Conservation (phyloP, 2,888 invertebrate species). For the Drosophila robusta region DNA sequence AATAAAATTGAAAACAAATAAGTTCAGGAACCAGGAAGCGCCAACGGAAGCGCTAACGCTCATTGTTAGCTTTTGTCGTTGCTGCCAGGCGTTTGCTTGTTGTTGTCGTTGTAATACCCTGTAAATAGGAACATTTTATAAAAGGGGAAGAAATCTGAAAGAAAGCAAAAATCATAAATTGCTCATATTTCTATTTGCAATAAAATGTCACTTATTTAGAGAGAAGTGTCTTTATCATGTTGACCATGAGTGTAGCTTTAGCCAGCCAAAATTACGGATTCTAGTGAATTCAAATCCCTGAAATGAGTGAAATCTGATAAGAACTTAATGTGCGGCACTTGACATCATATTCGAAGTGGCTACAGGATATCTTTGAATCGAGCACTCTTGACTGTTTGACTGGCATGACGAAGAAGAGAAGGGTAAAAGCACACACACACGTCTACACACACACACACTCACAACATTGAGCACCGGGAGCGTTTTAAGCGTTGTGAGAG, state of each 20-base stretch:
- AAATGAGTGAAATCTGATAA: neutral
- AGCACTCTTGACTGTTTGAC: conserved; percentile 13
- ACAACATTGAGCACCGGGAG: conserved; percentile 25
- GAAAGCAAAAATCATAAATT: too few relatives aligned
- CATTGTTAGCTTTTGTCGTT: conserved; percentile 63
- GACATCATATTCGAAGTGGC: neutral
- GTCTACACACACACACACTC: conserved; percentile 2
- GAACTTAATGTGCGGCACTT: neutral
- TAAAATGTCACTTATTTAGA: too few relatives aligned
- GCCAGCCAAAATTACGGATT: too few relatives aligned
- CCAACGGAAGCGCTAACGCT: conserved; percentile 59
- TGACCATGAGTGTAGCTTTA: too few relatives aligned
- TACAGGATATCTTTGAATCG: neutral
- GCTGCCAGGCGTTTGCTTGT: conserved; percentile 41
- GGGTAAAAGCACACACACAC: conserved; percentile 29
- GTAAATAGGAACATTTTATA: neutral
- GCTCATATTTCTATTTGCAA: too few relatives aligned
- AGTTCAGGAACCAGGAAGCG: conserved; percentile 62
- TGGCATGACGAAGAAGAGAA: conserved; percentile 24
- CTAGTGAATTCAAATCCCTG: neutral
- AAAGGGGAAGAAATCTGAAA: neutral
- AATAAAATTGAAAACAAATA: conserved; percentile 73
- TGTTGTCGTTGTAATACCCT: conserved; percentile 31
- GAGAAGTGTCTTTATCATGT: too few relatives aligned
- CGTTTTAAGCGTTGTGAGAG: conserved; percentile 61